phyloP scores from a whole-genome alignment of 2,888 invertebrate genomes.

The Platycnemis pennipes region DNA sequence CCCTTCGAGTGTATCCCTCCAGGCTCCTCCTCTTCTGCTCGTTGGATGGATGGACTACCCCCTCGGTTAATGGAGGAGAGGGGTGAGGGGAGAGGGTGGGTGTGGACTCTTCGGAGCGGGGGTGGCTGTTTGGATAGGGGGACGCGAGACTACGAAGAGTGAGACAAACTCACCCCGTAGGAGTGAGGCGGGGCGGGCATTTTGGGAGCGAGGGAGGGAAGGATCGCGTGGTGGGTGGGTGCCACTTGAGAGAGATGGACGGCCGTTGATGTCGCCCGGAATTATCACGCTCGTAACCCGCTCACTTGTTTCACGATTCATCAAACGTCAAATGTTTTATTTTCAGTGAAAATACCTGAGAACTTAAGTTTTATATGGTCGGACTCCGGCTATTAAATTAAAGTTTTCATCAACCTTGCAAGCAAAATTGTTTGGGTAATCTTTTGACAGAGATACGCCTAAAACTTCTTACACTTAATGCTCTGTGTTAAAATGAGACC shows the following conservation, averaged over 20 bases:
- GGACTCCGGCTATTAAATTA: too few species aligned
- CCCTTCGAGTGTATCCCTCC: not conserved
- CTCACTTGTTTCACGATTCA: not conserved
- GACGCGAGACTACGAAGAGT: too few species aligned
- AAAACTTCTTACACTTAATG: too few species aligned
- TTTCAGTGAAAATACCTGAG: too few species aligned
- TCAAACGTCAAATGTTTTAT: not conserved
- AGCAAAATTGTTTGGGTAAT: too few species aligned
- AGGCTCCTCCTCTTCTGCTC: not conserved
- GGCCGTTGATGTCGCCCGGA: not conserved
- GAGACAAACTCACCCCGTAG: too few species aligned
- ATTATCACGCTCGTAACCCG: not conserved
- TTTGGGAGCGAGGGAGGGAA: not conserved
- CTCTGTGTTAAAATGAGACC: too few species aligned
- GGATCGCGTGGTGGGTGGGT: not conserved
- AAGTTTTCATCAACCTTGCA: too few species aligned
- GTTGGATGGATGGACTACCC: constrained; percentile 24
- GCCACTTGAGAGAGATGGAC: not conserved
- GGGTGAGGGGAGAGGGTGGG: not conserved
- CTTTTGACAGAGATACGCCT: too few species aligned
- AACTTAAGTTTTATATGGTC: too few species aligned
- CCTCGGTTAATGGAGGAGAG: constrained; percentile 21
- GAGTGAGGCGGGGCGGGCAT: not conserved
- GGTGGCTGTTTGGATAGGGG: not conserved
- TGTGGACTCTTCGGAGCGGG: not conserved